Evolutionary conservation across 2,797 vertebrate species (phyloP).

Genomic region (Tenualosa ilisha): DNA sequence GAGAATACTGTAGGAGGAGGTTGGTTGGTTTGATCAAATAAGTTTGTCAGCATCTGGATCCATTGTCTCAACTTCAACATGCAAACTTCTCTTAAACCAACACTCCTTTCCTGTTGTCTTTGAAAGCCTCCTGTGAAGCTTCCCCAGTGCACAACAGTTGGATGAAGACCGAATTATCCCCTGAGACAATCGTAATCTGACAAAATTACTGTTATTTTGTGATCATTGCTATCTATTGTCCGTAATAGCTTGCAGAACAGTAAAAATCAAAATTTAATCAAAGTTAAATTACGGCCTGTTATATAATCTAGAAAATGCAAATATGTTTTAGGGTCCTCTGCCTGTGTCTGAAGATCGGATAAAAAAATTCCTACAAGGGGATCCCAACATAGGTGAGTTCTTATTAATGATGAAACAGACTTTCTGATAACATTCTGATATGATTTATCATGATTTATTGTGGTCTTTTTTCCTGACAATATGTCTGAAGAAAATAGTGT

Average conservation of each 20-base stretch:
- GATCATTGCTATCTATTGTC: too few relatives aligned
- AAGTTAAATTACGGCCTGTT: not conserved
- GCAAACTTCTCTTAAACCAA: not conserved
- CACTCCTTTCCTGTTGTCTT: constrained; percentile 2
- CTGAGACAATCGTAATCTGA: too few relatives aligned
- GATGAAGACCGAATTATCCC: too few relatives aligned
- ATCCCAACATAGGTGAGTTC: not conserved
- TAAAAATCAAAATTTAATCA: too few relatives aligned
- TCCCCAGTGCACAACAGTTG: not conserved
- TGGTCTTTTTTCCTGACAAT: not conserved
- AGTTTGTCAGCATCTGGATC: not conserved
- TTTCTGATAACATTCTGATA: not conserved
- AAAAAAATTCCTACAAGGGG: not conserved
- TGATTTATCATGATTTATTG: not conserved
- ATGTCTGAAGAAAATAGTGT: constrained; percentile 20
- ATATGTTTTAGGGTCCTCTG: not conserved
- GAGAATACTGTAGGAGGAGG: too few relatives aligned
- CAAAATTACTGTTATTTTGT: too few relatives aligned
- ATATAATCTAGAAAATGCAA: not conserved
- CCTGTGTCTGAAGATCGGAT: not conserved
- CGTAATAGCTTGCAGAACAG: too few relatives aligned
- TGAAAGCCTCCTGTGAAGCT: constrained; percentile 1
- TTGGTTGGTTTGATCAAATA: too few relatives aligned
- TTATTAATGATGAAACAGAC: not conserved
- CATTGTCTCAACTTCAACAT: too few relatives aligned